Conservation (phyloP, 2,888 invertebrate genomes). For the Salticus scenicus region DNA sequence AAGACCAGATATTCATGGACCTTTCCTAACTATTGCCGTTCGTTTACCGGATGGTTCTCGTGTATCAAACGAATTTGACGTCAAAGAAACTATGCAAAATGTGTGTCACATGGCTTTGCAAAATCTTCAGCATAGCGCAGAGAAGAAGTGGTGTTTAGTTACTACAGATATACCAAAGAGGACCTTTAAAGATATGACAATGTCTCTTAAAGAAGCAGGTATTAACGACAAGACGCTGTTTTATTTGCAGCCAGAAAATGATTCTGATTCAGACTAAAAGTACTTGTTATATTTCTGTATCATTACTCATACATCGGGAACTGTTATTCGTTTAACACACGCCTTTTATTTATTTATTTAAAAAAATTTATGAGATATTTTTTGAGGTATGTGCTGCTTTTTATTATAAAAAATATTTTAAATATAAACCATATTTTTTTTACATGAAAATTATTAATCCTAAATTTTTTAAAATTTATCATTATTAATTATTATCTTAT, state of each 20-base stretch:
- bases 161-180: constrained; percentile 64
- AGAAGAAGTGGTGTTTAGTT: constrained; percentile 26
- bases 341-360: no score
- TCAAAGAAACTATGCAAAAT: constrained; percentile 39
- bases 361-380: no score
- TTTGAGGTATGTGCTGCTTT: no score
- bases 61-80: constrained; percentile 37
- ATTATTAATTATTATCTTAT: no score
- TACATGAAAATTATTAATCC: no score
- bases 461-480: no score
- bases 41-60: constrained; percentile 54
- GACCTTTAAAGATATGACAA: constrained; percentile 50
- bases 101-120: constrained; percentile 41
- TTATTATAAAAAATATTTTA: no score
- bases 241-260: constrained; percentile 34
- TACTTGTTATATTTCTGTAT: constrained; percentile 6
- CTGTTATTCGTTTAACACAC: no score
- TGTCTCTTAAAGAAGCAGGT: constrained; percentile 60
- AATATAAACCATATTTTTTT: no score
- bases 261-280: constrained; percentile 41
- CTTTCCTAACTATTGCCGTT: constrained; percentile 40
- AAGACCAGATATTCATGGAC: constrained; percentile 36
- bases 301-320: constrained; percentile 23
- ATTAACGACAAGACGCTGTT: constrained; percentile 60
- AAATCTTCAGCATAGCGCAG: background rate